Percentiles rank a stretch among this genome's conserved stretches.
Evolutionary conservation across 2,797 vertebrate genomes (phyloP).

Genomic region (Acropternis orthonyx): DNA sequence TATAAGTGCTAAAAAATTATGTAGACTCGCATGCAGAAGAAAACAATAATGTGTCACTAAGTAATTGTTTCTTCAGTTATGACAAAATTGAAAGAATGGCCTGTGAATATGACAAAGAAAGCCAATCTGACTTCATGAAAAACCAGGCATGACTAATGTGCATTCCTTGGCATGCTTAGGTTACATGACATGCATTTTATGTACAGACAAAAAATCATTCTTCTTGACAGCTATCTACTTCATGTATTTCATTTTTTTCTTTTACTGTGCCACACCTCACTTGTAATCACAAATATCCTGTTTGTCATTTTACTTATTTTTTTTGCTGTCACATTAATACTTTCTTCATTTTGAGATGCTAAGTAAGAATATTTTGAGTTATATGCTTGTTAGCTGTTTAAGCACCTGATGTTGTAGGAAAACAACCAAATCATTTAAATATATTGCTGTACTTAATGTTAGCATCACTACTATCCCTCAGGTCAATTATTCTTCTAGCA

Average conservation of each 20-base stretch:
- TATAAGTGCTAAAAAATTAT: neutral
- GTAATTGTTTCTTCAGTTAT: neutral
- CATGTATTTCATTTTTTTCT: neutral
- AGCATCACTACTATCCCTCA: constrained; percentile 33
- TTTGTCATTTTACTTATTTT: neutral
- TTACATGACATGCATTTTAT: neutral
- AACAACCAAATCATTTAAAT: constrained; percentile 5
- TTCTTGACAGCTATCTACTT: neutral
- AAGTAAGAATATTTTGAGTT: neutral
- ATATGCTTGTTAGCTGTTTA: neutral
- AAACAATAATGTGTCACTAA: neutral
- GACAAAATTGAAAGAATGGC: neutral
- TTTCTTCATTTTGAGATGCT: neutral
- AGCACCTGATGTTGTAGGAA: neutral
- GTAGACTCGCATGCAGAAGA: neutral
- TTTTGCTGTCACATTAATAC: neutral
- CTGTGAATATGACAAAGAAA: neutral
- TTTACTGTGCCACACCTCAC: neutral
- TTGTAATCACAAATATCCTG: neutral
- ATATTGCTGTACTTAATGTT: constrained; percentile 68
- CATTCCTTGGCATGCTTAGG: neutral
- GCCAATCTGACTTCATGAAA: neutral
- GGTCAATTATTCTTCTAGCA: constrained; percentile 66
- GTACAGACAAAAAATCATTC: neutral
- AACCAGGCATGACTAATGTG: neutral